These are phyloP conservation scores for Lysandra bellargus DNA, from an alignment of 2,888 invertebrate species.

Conservation along the genomic window DNA sequence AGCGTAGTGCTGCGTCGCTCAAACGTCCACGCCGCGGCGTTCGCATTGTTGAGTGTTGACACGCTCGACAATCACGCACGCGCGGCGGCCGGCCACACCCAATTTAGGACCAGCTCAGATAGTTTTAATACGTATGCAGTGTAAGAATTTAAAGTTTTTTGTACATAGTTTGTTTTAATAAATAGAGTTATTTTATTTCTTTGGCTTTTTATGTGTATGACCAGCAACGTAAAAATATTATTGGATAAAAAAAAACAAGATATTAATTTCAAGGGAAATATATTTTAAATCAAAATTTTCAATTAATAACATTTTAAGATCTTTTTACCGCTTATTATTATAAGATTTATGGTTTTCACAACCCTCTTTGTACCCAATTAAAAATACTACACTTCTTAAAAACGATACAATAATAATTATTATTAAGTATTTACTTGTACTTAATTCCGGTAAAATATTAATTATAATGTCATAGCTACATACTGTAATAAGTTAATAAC, in stretches of 20 bases:
- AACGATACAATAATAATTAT: neutral
- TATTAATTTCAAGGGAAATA: neutral
- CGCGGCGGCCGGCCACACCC: too few species aligned
- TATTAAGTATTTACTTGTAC: neutral
- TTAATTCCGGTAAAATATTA: neutral
- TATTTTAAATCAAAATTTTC: neutral
- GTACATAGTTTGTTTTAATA: conserved; percentile 2
- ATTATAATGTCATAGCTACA: neutral
- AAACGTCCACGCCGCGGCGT: neutral
- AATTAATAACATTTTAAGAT: conserved; percentile 1
- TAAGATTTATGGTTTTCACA: neutral
- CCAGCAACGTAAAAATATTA: neutral
- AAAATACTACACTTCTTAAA: neutral
- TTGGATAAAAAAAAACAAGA: neutral
- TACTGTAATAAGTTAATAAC: neutral
- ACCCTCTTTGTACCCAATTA: conserved; percentile 5
- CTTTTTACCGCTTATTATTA: neutral
- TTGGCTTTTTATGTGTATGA: neutral
- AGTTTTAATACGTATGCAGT: neutral
- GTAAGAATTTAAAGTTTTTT: neutral
- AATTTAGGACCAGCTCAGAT: neutral
- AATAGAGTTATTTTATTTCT: neutral
- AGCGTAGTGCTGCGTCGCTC: neutral
- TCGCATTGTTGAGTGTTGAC: neutral
- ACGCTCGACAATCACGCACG: neutral